Conservation (phyloP, 1,140 invertebrate genomes). For the Philaenus spumarius region DNA sequence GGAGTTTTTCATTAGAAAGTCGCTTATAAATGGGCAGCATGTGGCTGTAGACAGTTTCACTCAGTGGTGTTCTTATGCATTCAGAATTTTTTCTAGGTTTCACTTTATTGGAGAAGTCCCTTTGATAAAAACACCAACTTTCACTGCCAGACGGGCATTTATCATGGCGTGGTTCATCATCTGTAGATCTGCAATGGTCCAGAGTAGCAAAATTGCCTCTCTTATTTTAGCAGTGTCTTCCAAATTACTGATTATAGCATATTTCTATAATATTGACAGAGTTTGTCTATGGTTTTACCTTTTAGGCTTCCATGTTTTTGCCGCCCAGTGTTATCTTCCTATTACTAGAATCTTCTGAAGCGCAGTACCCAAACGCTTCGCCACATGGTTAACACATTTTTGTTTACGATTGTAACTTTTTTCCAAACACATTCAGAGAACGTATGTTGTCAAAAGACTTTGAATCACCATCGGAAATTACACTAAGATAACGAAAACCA, state of each 20-base stretch:
- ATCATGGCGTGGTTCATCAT: slow-evolving; percentile 20
- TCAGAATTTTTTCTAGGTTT: not conserved
- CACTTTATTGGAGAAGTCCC: not conserved
- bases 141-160: too few relatives aligned
- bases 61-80: too few relatives aligned
- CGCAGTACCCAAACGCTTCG: slow-evolving; percentile 28
- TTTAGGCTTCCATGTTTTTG: slow-evolving; percentile 16
- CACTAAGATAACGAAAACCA: slow-evolving; percentile 27
- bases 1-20: not conserved
- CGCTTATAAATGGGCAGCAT: not conserved
- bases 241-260: slow-evolving; percentile 14
- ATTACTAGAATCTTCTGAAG: slow-evolving; percentile 19
- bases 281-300: slow-evolving; percentile 5
- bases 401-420: slow-evolving; percentile 25
- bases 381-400: slow-evolving; percentile 33
- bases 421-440: slow-evolving; percentile 24
- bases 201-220: slow-evolving; percentile 21
- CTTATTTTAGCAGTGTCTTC: slow-evolving; percentile 7
- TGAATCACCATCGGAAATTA: too few relatives aligned
- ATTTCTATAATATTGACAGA: slow-evolving; percentile 12
- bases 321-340: slow-evolving; percentile 17
- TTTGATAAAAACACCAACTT: slow-evolving; percentile 23
- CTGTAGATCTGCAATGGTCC: too few relatives aligned
- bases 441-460: slow-evolving; percentile 26
- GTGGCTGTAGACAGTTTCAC: too few relatives aligned